phyloP scores from a whole-genome alignment of 2,113 vertebrate species.

The Motacilla alba region DNA sequence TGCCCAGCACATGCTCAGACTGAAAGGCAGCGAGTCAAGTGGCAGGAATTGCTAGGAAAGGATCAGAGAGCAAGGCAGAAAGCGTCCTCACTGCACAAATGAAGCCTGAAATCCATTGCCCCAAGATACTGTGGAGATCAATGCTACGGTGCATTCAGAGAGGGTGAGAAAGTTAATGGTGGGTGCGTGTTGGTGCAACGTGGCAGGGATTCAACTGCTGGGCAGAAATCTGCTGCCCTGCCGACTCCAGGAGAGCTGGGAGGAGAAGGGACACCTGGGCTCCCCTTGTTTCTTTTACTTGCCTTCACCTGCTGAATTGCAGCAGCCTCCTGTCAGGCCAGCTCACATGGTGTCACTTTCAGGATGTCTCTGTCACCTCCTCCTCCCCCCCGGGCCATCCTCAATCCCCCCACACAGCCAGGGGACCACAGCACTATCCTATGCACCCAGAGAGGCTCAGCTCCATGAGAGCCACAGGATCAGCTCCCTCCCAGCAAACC shows the following conservation, averaged over 20 bases:
- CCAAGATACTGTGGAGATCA: accelerated
- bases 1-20: not conserved
- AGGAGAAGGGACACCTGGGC: not conserved
- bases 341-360: not conserved
- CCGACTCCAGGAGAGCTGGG: not conserved
- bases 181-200: not conserved
- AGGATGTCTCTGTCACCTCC: not conserved
- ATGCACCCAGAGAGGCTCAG: not conserved
- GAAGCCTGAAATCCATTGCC: not conserved
- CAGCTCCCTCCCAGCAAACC: not conserved
- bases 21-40: not conserved
- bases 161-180: not conserved
- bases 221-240: not conserved
- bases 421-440: accelerated
- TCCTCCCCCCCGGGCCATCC: not conserved
- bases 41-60: not conserved
- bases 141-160: not conserved
- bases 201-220: not conserved
- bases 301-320: not conserved
- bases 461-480: not conserved
- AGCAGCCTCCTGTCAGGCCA: not conserved
- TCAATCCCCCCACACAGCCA: too few species aligned
- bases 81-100: not conserved
- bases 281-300: not conserved
- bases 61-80: not conserved